phyloP scores from a whole-genome alignment of 2,113 vertebrate genomes.

The Gasterosteus nipponicus region DNA sequence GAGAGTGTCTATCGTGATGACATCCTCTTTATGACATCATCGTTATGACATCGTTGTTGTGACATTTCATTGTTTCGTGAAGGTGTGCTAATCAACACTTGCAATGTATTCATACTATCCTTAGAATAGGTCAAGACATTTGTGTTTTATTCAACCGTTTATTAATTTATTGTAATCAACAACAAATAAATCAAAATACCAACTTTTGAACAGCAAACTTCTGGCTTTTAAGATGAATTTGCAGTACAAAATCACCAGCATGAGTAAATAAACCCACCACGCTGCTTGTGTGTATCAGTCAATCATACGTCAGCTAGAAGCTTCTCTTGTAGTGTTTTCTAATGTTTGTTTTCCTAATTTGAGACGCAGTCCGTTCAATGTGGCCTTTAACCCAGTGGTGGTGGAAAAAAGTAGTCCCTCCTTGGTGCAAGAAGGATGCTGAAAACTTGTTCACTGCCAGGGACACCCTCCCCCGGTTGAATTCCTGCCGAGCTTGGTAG shows the following conservation, averaged over 20 bases:
- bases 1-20: neutral
- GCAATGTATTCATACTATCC: neutral
- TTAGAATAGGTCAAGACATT: neutral
- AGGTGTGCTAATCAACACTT: neutral
- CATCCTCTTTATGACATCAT: neutral
- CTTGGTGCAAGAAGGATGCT: neutral
- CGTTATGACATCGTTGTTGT: neutral
- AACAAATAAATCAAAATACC: neutral
- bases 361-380: neutral
- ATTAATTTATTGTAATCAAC: neutral
- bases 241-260: neutral
- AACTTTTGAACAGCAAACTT: neutral
- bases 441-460: neutral
- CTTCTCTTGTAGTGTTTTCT: neutral
- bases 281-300: neutral
- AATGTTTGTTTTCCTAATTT: neutral
- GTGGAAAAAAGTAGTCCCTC: neutral
- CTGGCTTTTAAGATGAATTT: neutral
- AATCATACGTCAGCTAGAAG: neutral
- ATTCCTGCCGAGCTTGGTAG: slow-evolving; percentile 74
- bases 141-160: neutral
- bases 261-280: neutral
- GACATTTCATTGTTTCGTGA: neutral
- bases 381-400: neutral
- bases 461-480: slow-evolving; percentile 12